Evolutionary conservation across 1,140 invertebrate species (phyloP), one percentile per base, ranked within the genome.

Genomic region (Drosophila varians): DNA sequence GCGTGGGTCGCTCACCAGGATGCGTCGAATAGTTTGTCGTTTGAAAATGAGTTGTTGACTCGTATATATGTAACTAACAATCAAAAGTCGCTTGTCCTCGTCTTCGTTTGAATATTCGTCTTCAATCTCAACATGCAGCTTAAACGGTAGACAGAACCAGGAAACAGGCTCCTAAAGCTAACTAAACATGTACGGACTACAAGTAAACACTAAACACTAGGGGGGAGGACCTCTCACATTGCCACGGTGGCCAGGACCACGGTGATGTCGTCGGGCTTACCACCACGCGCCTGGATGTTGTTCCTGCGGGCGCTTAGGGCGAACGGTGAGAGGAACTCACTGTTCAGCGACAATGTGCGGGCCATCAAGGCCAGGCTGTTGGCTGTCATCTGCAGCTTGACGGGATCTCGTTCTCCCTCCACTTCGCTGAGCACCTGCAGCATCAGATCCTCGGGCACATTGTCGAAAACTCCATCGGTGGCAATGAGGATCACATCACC

Each of bases 391-490:
- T 99, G 97, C 65, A 99, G 92, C 72, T 94, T 93, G 40, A 93
- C 93, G 38, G 95, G 94, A 92, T 96, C 95, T 23, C 93, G 92
- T 79, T 95, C 95, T 4, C 95, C 95, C 84, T 95, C 93, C 26
- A 93, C 92, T 49, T 90, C 87, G 34, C 90, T 84, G 11, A 91
- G 70, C 42, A 90, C 91, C 36, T 92, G 92, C 43, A 91, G 82
- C 78, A 99, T 94, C 83, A 98, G 93, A 61, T 95, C 94, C 78
- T 98, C 97, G 60, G 97, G 97, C 76, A 99, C 94, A 93, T 99
- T 99, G 92, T 99, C 98, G 92, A 99, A 99, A 16, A 99, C 96
- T 42, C 98, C 98, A 92, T 99, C 98, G 1, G 98, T 99, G 28
- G 98, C 98, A 31, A 99, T 93, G 23, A 99, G 93, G 78, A 99